Percentiles rank a stretch among this genome's conserved stretches.
Evolutionary conservation across 2,888 invertebrate species (phyloP).

Genomic region (Agonopterix heracliana): DNA sequence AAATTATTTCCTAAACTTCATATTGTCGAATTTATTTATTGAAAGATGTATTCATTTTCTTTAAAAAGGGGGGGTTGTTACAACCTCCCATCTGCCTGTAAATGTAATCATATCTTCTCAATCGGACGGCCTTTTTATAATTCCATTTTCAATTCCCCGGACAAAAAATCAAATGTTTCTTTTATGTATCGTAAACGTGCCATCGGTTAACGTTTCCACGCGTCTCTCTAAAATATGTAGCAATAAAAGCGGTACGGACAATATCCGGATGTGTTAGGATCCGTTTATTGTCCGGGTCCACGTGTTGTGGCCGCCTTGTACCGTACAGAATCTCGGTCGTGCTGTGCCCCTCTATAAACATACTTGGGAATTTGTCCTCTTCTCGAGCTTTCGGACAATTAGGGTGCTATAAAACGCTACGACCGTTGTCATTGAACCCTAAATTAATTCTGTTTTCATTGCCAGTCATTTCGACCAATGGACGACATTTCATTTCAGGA

Average conservation of each 20-base stretch:
- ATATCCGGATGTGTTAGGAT: slow-evolving; percentile 59
- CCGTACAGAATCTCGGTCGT: slow-evolving; percentile 44
- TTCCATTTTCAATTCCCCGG: no score
- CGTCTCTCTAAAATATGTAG: slow-evolving; percentile 57
- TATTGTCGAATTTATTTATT: no score
- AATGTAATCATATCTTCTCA: no score
- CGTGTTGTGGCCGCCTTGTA: slow-evolving; percentile 41
- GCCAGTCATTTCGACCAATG: slow-evolving; percentile 9
- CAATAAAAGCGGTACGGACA: slow-evolving; percentile 59
- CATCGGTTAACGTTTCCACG: slow-evolving; percentile 32
- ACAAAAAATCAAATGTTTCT: slow-evolving; percentile 30
- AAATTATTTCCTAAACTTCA: no score
- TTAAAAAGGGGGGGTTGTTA: no score
- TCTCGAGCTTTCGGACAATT: slow-evolving; percentile 28
- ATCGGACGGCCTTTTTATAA: no score
- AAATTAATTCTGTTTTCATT: slow-evolving; percentile 19
- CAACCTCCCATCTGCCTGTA: no score
- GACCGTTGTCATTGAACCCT: slow-evolving; percentile 7
- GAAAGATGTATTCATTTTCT: no score
- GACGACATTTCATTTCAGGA: no score
- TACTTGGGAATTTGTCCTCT: slow-evolving; percentile 32
- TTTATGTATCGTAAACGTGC: slow-evolving; percentile 43
- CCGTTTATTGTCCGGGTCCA: slow-evolving; percentile 57
- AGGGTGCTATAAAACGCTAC: slow-evolving; percentile 27
- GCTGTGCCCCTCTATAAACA: slow-evolving; percentile 48